Conservation (phyloP, 2,113 vertebrate species). For the Excalfactoria chinensis region DNA sequence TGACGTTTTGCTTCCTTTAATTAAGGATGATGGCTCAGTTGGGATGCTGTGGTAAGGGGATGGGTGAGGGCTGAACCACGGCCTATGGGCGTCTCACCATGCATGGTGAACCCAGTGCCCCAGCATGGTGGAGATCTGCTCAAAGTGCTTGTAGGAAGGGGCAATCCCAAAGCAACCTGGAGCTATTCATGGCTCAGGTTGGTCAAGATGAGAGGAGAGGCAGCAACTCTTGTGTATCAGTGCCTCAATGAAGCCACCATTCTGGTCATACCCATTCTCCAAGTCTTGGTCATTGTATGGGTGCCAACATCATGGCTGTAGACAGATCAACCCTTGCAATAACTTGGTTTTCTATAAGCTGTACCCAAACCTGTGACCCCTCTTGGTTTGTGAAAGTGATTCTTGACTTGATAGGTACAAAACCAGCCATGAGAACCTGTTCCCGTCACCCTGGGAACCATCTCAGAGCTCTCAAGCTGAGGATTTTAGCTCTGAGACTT, state of each 20-base stretch:
- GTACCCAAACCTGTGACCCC: neutral
- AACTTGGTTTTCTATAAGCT: fast-evolving
- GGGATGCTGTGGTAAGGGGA: neutral
- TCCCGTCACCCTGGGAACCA: neutral
- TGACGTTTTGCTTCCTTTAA: neutral
- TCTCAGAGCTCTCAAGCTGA: neutral
- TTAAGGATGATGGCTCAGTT: fast-evolving
- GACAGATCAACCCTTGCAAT: no score
- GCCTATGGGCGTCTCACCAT: fast-evolving
- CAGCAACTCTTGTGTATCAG: neutral
- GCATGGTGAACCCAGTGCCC: neutral
- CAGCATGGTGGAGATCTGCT: neutral
- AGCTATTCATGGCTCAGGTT: fast-evolving
- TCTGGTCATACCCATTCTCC: neutral
- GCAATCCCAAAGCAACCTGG: neutral
- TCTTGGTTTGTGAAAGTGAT: neutral
- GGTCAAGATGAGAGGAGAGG: neutral
- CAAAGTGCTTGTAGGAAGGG: neutral
- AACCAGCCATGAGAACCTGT: neutral
- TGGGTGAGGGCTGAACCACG: neutral
- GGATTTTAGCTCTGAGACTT: neutral
- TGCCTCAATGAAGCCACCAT: neutral
- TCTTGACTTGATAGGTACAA: neutral
- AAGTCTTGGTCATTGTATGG: fast-evolving
- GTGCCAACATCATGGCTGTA: neutral